phyloP scores from a whole-genome alignment of 1,140 invertebrate genomes.

The Trinorchestia longiramus region DNA sequence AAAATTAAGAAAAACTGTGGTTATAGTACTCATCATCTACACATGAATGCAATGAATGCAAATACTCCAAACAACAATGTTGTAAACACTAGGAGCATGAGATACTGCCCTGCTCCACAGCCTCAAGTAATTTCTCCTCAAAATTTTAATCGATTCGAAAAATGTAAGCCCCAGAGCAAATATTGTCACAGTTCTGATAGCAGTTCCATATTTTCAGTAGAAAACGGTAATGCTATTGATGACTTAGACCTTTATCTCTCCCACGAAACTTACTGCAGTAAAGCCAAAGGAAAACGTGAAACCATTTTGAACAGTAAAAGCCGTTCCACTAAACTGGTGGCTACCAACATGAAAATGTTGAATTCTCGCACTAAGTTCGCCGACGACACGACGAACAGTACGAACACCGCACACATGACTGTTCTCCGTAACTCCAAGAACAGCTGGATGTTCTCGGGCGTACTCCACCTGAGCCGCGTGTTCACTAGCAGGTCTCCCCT shows the following conservation, averaged over 20 bases:
- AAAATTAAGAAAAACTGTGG: neutral
- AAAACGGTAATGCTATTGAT: neutral
- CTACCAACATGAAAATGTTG: neutral
- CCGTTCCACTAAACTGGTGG: neutral
- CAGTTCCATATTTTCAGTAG: neutral
- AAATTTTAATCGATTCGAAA: neutral
- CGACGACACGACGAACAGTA: neutral
- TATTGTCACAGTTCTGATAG: neutral
- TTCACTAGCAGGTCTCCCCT: neutral
- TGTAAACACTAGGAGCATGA: neutral
- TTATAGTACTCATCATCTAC: neutral
- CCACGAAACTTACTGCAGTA: neutral
- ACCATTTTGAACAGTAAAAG: neutral
- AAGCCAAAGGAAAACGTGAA: neutral
- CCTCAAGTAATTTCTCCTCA: neutral
- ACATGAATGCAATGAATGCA: neutral
- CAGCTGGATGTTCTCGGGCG: constrained; percentile 13
- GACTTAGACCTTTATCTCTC: neutral
- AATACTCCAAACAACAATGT: neutral
- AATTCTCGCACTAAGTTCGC: neutral
- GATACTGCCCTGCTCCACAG: neutral
- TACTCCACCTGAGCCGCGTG: neutral
- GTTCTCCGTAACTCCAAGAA: constrained; percentile 10
- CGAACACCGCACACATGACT: neutral
- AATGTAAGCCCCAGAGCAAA: neutral